Evolutionary conservation across 2,113 vertebrate species (phyloP).

Genomic region (Muscicapa adusta): DNA sequence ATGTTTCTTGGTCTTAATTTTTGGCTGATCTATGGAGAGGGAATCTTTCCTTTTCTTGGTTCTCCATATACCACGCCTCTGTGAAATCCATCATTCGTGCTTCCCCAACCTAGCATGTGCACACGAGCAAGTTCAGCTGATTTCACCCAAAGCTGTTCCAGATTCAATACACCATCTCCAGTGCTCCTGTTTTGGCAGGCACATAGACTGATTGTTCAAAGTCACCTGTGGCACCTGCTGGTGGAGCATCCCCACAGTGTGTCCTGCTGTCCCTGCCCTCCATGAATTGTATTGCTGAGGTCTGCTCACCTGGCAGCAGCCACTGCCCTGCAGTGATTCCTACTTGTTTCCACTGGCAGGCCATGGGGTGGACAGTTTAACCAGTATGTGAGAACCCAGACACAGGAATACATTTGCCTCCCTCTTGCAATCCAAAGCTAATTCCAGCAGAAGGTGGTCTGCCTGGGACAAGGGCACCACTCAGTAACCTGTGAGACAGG

Average conservation of each 20-base stretch:
- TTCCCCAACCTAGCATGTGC: neutral
- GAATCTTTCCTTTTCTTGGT: neutral
- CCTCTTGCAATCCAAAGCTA: neutral
- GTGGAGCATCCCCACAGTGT: neutral
- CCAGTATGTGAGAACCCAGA: neutral
- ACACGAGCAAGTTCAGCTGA: neutral
- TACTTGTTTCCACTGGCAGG: neutral
- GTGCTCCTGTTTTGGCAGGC: neutral
- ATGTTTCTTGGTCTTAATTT: neutral
- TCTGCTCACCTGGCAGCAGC: neutral
- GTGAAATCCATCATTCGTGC: neutral
- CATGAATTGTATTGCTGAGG: neutral
- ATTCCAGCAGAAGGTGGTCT: neutral
- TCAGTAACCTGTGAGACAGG: neutral
- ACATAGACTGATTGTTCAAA: neutral
- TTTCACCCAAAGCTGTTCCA: neutral
- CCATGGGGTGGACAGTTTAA: neutral
- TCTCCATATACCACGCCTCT: neutral
- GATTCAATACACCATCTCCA: neutral
- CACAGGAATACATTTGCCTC: rapidly evolving
- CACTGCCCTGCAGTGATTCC: neutral
- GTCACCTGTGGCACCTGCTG: neutral
- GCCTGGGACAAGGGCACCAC: too few relatives aligned
- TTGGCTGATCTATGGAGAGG: neutral
- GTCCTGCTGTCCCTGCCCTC: neutral